phyloP scores from a whole-genome alignment of 2,888 invertebrate species.

The Amphipyra berbera region DNA sequence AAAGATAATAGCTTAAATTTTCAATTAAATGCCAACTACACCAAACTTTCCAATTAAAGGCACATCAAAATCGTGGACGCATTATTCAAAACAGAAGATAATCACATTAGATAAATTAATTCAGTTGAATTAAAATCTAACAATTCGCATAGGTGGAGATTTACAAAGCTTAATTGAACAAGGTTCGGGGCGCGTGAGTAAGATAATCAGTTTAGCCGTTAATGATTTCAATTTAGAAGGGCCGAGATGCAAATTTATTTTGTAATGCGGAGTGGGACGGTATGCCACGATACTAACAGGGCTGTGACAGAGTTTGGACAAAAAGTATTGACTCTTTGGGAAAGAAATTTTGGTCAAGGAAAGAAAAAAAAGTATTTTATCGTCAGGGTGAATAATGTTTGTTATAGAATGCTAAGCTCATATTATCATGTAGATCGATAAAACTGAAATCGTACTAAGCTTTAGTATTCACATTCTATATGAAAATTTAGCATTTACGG shows the following conservation, averaged over 20 bases:
- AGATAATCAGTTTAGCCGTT: conserved; percentile 86
- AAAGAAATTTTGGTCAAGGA: not conserved
- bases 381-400: too few relatives aligned
- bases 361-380: not conserved
- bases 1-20: not conserved
- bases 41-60: conserved; percentile 1
- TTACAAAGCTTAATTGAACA: conserved; percentile 87
- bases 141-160: conserved; percentile 85
- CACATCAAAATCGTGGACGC: conserved; percentile 56
- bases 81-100: conserved; percentile 60
- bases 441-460: too few relatives aligned
- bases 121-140: conserved; percentile 72
- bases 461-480: too few relatives aligned
- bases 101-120: conserved; percentile 58
- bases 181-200: conserved; percentile 83
- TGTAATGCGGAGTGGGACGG: conserved; percentile 70
- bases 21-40: conserved; percentile 10
- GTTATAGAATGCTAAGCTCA: too few relatives aligned
- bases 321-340: not conserved
- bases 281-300: conserved; percentile 67
- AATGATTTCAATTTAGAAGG: conserved; percentile 88
- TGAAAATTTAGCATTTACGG: too few relatives aligned
- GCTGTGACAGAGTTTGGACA: conserved; percentile 20
- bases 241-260: conserved; percentile 84
- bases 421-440: too few relatives aligned